phyloP scores from a whole-genome alignment of 2,888 invertebrate species.

The Coenonympha arcania region DNA sequence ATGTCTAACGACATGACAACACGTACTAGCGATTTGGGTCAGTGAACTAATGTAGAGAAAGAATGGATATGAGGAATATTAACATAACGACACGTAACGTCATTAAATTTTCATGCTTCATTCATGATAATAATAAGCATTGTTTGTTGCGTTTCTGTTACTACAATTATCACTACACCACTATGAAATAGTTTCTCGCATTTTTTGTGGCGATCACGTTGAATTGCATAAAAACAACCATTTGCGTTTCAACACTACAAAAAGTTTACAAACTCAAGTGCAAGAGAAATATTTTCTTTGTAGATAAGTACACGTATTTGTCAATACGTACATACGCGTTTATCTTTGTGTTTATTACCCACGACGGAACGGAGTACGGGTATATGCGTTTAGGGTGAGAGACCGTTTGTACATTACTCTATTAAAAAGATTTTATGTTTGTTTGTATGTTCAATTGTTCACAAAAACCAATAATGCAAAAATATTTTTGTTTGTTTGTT shows the following conservation, averaged over 20 bases:
- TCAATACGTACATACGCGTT: not conserved
- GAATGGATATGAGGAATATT: slow-evolving; percentile 38
- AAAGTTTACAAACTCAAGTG: not conserved
- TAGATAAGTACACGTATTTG: not conserved
- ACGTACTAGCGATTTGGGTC: slow-evolving; percentile 43
- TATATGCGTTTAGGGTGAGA: too few relatives aligned
- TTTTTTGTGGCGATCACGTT: slow-evolving; percentile 2
- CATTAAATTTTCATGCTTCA: slow-evolving; percentile 30
- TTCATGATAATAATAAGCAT: slow-evolving; percentile 25
- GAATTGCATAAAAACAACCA: not conserved
- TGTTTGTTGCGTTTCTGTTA: slow-evolving; percentile 20
- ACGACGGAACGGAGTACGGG: too few relatives aligned
- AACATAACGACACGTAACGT: slow-evolving; percentile 34
- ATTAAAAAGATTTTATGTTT: too few relatives aligned
- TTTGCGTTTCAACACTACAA: not conserved
- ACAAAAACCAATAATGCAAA: too few relatives aligned
- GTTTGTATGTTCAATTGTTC: too few relatives aligned
- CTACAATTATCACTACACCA: slow-evolving; percentile 17
- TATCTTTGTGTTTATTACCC: too few relatives aligned
- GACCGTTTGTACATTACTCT: too few relatives aligned
- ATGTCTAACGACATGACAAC: not conserved
- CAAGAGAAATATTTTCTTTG: not conserved
- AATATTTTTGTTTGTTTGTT: too few relatives aligned
- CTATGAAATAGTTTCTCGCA: slow-evolving; percentile 14
- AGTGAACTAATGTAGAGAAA: slow-evolving; percentile 47